Conservation (phyloP, 2,113 vertebrate species). For the Toxostoma redivivum region DNA sequence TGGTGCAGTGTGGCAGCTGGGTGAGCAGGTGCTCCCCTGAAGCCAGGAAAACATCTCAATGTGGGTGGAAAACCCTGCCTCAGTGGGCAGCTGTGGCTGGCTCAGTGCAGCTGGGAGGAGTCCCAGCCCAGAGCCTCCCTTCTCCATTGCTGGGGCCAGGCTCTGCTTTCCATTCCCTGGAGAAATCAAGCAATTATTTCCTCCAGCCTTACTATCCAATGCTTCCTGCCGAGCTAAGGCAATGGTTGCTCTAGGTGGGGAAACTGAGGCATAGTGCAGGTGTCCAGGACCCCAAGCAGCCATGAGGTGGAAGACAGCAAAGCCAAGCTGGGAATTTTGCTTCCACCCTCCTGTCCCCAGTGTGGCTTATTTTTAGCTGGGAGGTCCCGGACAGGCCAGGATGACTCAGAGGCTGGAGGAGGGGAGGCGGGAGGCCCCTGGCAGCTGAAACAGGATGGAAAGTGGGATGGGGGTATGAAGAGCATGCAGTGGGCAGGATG, state of each 20-base stretch:
- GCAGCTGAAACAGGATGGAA: neutral
- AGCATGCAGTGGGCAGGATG: neutral
- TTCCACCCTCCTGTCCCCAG: neutral
- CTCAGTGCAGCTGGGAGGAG: neutral
- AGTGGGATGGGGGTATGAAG: neutral
- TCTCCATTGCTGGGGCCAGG: neutral
- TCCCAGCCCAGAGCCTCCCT: neutral
- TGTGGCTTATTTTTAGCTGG: constrained; percentile 65
- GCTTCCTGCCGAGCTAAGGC: neutral
- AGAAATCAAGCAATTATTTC: neutral
- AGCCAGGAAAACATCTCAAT: neutral
- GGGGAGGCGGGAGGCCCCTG: neutral
- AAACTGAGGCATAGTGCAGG: neutral
- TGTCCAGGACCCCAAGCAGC: neutral
- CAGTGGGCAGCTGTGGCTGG: neutral
- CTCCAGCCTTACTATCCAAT: neutral
- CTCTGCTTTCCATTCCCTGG: neutral
- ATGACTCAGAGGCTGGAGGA: constrained; percentile 67
- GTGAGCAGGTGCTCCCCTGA: neutral
- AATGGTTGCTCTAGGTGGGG: neutral
- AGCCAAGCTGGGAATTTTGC: constrained; percentile 19
- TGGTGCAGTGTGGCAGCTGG: neutral
- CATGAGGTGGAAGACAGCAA: rapidly evolving
- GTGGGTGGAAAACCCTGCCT: neutral
- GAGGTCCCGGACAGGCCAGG: neutral